A percentile compares a stretch with the other conserved stretches of the same genome.
Conservation (phyloP, 2,888 invertebrate species). For the Bellardia pandia region DNA sequence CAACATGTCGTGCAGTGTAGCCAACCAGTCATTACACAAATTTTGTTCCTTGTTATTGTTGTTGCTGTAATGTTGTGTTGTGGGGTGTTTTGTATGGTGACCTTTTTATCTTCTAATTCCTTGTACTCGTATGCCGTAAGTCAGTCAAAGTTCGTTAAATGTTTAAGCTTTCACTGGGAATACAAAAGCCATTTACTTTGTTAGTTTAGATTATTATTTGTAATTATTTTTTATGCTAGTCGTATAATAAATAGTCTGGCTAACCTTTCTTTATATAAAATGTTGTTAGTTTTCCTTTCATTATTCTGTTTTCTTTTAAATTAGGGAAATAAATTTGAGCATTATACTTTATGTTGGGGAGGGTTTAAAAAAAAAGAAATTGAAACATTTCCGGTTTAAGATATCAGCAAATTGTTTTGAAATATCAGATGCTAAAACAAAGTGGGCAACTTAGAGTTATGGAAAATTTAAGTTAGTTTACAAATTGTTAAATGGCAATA, state of each 20-base stretch:
- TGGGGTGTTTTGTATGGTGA: constrained; percentile 32
- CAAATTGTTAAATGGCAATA: too few species aligned
- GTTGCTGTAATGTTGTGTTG: constrained; percentile 2
- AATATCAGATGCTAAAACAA: too few species aligned
- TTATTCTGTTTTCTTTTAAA: background rate
- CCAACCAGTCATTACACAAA: background rate
- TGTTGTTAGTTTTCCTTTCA: constrained; percentile 11
- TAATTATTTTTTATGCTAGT: constrained; percentile 2
- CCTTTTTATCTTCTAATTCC: constrained; percentile 51
- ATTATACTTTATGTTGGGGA: background rate
- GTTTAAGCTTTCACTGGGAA: constrained; percentile 59
- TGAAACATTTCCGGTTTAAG: constrained; percentile 25
- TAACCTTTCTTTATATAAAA: constrained; percentile 1
- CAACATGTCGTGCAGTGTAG: constrained; percentile 44
- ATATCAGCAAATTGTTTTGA: background rate
- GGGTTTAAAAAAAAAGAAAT: background rate
- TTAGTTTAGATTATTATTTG: constrained; percentile 41
- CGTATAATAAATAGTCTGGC: background rate
- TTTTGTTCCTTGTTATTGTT: background rate
- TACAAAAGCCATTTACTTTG: background rate
- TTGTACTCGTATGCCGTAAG: background rate
- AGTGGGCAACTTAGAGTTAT: too few species aligned
- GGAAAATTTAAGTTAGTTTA: too few species aligned
- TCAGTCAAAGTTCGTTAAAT: constrained; percentile 56
- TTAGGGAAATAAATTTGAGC: background rate